phyloP scores from a whole-genome alignment of 2,113 vertebrate genomes.

The Microtus montanus region DNA sequence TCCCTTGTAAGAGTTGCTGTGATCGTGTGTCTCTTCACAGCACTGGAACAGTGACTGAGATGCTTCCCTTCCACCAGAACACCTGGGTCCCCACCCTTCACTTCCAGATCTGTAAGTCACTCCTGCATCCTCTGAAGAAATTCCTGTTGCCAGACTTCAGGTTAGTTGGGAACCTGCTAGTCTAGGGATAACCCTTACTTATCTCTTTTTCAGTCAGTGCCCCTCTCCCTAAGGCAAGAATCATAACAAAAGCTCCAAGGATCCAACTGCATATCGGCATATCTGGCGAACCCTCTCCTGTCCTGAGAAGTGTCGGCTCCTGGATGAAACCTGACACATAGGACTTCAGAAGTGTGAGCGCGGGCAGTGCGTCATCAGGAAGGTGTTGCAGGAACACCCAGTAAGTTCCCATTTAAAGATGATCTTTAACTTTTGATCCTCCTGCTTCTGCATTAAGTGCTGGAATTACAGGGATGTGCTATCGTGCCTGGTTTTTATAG shows the following conservation, averaged over 20 bases:
- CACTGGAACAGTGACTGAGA: background rate
- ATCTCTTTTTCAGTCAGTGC: too few relatives aligned
- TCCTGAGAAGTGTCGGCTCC: background rate
- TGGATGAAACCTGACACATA: rapidly evolving
- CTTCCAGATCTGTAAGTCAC: background rate
- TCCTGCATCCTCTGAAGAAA: background rate
- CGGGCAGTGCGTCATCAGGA: background rate
- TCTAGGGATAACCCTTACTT: background rate
- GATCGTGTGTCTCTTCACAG: background rate
- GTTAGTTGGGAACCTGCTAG: background rate
- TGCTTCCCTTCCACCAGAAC: background rate
- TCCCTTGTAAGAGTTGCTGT: background rate
- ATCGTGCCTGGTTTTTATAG: background rate
- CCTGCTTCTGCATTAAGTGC: background rate
- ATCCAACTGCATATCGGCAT: rapidly evolving
- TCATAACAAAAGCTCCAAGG: background rate
- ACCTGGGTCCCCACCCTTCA: background rate
- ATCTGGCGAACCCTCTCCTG: background rate
- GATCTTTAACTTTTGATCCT: background rate
- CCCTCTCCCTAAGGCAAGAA: background rate
- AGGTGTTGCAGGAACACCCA: background rate
- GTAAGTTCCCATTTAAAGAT: too few relatives aligned
- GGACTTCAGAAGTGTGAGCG: background rate
- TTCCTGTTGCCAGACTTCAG: background rate
- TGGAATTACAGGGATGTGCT: background rate